phyloP scores from a whole-genome alignment of 1,140 invertebrate species.

The Sitodiplosis mosellana region DNA sequence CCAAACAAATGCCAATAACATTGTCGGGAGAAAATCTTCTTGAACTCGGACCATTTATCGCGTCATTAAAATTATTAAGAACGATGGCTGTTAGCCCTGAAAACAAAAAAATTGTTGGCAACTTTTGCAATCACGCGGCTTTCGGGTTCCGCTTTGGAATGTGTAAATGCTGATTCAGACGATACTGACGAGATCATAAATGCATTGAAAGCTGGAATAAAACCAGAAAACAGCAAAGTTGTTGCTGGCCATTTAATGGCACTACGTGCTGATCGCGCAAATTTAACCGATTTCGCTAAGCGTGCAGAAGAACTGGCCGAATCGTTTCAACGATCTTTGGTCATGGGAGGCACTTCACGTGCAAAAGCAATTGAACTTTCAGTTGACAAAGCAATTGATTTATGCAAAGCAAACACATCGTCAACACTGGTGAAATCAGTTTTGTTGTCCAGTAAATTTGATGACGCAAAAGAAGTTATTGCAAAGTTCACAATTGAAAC shows the following conservation, averaged over 20 bases:
- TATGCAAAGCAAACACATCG: background rate
- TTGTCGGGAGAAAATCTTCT: no score
- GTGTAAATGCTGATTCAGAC: no score
- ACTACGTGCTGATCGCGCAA: background rate
- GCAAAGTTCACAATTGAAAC: background rate
- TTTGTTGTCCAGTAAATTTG: background rate
- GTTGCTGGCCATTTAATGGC: background rate
- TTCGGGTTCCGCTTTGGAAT: no score
- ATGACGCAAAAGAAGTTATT: background rate
- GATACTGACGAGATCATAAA: no score
- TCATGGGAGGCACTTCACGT: background rate
- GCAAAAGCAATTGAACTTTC: constrained; percentile 1
- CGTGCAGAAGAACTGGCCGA: background rate
- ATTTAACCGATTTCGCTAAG: background rate
- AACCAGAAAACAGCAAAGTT: no score
- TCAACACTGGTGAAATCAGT: background rate
- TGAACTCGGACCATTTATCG: no score
- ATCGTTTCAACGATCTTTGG: constrained; percentile 1
- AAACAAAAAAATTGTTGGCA: no score
- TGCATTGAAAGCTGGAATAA: no score
- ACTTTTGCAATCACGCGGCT: no score
- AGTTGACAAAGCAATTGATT: constrained; percentile 1
- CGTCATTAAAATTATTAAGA: no score
- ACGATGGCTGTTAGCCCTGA: no score
- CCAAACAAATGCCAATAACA: no score